Evolutionary conservation across 2,797 vertebrate genomes (phyloP), one percentile per base, ranked within the genome.

Genomic region (Urophycis tenuis): DNA sequence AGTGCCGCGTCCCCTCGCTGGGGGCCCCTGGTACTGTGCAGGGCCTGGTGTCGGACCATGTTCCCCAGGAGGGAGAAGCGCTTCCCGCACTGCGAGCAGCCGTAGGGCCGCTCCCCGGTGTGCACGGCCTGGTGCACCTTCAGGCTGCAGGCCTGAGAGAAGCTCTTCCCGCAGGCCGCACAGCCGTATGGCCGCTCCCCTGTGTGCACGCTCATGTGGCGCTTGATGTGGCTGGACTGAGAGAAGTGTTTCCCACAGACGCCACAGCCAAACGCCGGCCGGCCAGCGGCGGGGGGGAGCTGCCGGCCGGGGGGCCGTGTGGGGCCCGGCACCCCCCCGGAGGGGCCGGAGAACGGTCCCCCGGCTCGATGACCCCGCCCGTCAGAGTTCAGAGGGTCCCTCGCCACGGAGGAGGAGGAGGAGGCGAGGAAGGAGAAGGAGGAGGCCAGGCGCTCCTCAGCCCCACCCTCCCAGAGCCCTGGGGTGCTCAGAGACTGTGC

Each of bases 211-310:
- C 83, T 82, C 83, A 86, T 83, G 75, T 86, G 87, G 33, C 84
- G 76, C 81, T 86, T 88, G 22, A 87, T 85, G 77, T 85, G 87
- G 78, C 82, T 86, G 60, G 84, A 84, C 81, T 85, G 83, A 6
- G 87, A 82, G 75, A 86, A 87, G 29, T 45, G 77, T 15, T 81
- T 82, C 0, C 85, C 83, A 0, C 81, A 85, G 75, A 80, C 77
- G n/a, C 77, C 12, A 33, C 87, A 88, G 72, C 83, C 81, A 78
- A 83, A 87, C 0, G 84, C 84, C 35, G 80, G 85, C 83, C 85
- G 83, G 17, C 81, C 83, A 0, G 83, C 39, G 79, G 70, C 72
- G 80, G 82, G 74, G 85, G 84, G 22, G 19, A 85, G 82, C 74
- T 86, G 85, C 74, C 83, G 85, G 0, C 85, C 0, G 64, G 19